A percentile compares a stretch with the other conserved stretches of the same genome.
Conservation (phyloP, 37 sponge, comb jelly and placozoan species). For the Spongilla lacustris region DNA sequence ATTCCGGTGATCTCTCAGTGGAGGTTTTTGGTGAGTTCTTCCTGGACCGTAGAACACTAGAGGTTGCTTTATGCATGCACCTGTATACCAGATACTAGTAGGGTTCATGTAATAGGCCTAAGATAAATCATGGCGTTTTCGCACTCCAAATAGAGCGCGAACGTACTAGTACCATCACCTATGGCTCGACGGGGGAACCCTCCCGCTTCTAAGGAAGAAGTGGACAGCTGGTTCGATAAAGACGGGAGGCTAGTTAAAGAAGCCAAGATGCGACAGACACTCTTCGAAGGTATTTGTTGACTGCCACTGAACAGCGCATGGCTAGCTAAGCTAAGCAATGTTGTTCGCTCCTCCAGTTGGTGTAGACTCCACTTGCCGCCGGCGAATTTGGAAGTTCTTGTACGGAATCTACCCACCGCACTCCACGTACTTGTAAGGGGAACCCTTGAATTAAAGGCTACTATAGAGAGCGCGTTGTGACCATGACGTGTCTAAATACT, state of each 20-base stretch:
- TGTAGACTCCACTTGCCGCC: conserved; percentile 58
- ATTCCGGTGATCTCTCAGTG: background rate
- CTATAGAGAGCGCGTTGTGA: too few species aligned
- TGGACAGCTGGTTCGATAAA: conserved; percentile 57
- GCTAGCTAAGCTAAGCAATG: too few species aligned
- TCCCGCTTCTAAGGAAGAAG: conserved; percentile 24
- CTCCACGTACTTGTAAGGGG: conserved; percentile 71
- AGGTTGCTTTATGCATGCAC: too few species aligned
- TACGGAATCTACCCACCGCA: conserved; percentile 78
- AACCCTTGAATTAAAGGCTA: too few species aligned
- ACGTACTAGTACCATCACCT: too few species aligned
- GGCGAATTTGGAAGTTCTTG: conserved; percentile 78
- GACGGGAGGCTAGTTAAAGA: conserved; percentile 89
- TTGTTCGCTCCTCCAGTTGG: background rate
- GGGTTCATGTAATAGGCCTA: too few species aligned
- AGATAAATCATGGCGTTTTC: background rate
- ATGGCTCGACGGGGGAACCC: background rate
- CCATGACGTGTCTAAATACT: too few species aligned
- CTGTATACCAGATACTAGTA: too few species aligned
- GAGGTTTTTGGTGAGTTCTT: background rate
- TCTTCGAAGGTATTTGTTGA: conserved; percentile 66
- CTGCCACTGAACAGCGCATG: too few species aligned
- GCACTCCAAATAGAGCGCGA: background rate
- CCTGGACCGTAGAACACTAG: too few species aligned
- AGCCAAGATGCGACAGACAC: conserved; percentile 40